Percentiles rank a stretch among this genome's conserved stretches.
Conservation (phyloP, 2,797 vertebrate genomes). For the Mormyrops attenuatus region DNA sequence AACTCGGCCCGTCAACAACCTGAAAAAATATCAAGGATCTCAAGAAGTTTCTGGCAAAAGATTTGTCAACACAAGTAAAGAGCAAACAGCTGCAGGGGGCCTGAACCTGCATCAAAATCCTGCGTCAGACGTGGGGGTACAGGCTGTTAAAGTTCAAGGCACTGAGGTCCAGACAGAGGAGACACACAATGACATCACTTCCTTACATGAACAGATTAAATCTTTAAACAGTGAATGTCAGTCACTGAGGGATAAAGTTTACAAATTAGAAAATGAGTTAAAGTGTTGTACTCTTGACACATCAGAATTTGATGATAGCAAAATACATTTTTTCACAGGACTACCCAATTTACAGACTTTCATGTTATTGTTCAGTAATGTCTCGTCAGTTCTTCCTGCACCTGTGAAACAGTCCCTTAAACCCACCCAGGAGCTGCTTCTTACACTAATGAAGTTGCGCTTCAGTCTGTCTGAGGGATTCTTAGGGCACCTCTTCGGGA, state of each 20-base stretch:
- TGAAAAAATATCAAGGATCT: background rate
- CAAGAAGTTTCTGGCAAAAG: background rate
- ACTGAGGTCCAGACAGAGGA: background rate
- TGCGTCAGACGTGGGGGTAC: background rate
- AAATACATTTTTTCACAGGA: slow-evolving; percentile 11
- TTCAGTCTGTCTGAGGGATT: background rate
- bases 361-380: background rate
- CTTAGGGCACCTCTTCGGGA: background rate
- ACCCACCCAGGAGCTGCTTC: background rate
- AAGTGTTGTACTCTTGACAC: slow-evolving; percentile 28
- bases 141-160: background rate
- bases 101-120: background rate
- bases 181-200: background rate
- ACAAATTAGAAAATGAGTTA: slow-evolving; percentile 26
- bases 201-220: slow-evolving; percentile 5
- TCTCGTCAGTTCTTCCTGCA: background rate
- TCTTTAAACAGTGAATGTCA: slow-evolving; percentile 33
- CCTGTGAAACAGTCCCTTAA: background rate
- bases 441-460: background rate
- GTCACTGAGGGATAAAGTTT: slow-evolving; percentile 27
- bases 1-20: background rate
- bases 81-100: background rate
- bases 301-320: slow-evolving; percentile 25
- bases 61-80: background rate
- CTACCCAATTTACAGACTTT: background rate